These are phyloP conservation scores for Piaya cayana DNA, from an alignment of 2,113 vertebrate genomes.

Conservation along the genomic window DNA sequence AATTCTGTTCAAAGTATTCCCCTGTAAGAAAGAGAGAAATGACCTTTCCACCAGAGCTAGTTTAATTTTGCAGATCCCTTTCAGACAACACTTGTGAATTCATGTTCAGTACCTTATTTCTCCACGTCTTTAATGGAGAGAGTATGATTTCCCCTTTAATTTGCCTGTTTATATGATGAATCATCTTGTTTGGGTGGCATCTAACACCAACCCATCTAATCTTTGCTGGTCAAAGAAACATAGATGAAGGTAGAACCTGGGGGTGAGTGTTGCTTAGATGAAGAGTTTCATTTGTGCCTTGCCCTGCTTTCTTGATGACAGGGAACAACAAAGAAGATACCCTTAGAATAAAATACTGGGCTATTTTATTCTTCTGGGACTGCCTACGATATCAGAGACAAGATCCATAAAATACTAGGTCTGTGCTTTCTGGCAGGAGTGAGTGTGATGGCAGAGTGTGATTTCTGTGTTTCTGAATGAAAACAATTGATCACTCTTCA, in stretches of 20 bases:
- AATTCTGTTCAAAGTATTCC: neutral
- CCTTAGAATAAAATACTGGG: neutral
- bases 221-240: neutral
- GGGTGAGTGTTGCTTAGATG: neutral
- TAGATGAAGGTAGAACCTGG: neutral
- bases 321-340: neutral
- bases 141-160: neutral
- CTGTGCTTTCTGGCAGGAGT: neutral
- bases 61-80: slow-evolving; percentile 18
- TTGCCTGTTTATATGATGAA: neutral
- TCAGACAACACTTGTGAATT: neutral
- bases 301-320: neutral
- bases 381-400: neutral
- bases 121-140: neutral
- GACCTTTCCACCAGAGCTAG: neutral
- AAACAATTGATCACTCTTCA: neutral
- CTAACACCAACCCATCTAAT: neutral
- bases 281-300: neutral
- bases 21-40: neutral
- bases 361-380: neutral
- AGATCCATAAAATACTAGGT: neutral
- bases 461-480: neutral
- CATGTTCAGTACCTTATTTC: neutral
- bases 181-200: neutral
- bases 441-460: neutral